Base-by-base conservation (phyloP, 2,888 invertebrate genomes). In the Drosophila kokeensis region DNA sequence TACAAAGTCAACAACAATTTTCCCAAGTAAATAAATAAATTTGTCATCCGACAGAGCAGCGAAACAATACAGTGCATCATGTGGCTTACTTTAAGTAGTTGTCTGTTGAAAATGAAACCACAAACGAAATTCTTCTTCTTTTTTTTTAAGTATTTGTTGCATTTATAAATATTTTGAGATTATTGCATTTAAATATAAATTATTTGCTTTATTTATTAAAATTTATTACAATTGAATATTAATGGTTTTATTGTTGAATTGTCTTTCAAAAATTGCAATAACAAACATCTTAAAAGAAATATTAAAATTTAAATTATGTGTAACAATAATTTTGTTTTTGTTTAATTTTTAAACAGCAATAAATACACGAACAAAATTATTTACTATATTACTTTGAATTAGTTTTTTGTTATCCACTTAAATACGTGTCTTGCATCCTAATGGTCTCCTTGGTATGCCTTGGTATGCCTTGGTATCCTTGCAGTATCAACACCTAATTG, bases 1-100 rank as follows among this genome's bases (percentile, higher is more conserved):
- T 62, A 65, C 72, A 78, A 79, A 75, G 64, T 78, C 79, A 79
- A 79, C 80, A 78, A 53, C 40, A 72, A 68, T 79, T 79, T 71
- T 49, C 55, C 49, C 55, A 58, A 45, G 61, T 48, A 79, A 75
- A 79, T 55, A 79, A 71, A 64, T 67, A 69, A 69, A 69, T 69
- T 64, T 32, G 27, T 59, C 32, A 58, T 52, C 73, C 45, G 45
- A 38, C 59, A 38, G 49, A 55, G 42, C 34, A 38, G 36, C 15
- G 27, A 27, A 8, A 29, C 40, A 40, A 32, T 36, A 4, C 15
- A 21, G 34, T 29, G 10, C n/a, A 49, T 42, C 45, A 48, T 52
- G 10, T 10, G 13, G 13, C 18, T 29, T 10, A 27, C 15, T 45
- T 42, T 30, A 42, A 21, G 29, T 1, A 29, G 21, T 21, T 40